phyloP scores from a whole-genome alignment of 2,888 invertebrate species.

The Polietes domitor region DNA sequence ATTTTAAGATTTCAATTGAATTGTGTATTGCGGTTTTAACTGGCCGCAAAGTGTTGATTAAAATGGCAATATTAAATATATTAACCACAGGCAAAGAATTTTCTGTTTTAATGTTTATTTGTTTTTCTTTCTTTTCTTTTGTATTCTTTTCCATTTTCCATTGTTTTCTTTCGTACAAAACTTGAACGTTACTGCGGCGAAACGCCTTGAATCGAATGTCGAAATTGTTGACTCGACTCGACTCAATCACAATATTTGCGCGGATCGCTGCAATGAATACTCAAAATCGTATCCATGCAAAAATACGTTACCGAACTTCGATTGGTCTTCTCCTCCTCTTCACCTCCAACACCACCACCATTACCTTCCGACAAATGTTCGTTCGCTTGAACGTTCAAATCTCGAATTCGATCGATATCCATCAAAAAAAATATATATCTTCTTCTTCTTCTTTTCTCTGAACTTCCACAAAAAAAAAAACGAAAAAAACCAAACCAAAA shows the following conservation, averaged over 20 bases:
- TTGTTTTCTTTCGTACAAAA: conserved; percentile 29
- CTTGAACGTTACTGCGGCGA: conserved; percentile 6
- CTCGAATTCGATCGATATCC: conserved; percentile 29
- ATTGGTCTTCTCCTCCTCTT: conserved; percentile 74
- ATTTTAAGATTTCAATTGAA: conserved; percentile 3
- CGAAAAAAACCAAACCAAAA: conserved; percentile 59
- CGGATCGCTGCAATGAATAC: neutral
- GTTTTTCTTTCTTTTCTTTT: conserved; percentile 22
- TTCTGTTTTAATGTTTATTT: neutral
- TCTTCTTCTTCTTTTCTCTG: conserved; percentile 58
- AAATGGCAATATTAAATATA: neutral
- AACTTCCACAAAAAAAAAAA: conserved; percentile 65
- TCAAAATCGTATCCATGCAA: conserved; percentile 10
- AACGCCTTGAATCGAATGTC: no score
- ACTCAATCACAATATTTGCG: conserved; percentile 21
- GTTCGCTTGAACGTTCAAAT: conserved; percentile 52
- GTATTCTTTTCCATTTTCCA: conserved; percentile 24
- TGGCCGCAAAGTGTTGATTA: neutral
- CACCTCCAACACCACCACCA: no score
- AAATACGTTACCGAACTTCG: conserved; percentile 65
- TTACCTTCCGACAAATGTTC: conserved; percentile 66
- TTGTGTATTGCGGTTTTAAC: neutral
- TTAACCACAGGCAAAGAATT: neutral
- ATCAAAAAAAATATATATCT: conserved; percentile 55
- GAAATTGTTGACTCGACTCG: neutral